These are phyloP conservation scores for Pocillopora grandis DNA, from an alignment of 92 coral and sea anemone species.

Conservation along the genomic window DNA sequence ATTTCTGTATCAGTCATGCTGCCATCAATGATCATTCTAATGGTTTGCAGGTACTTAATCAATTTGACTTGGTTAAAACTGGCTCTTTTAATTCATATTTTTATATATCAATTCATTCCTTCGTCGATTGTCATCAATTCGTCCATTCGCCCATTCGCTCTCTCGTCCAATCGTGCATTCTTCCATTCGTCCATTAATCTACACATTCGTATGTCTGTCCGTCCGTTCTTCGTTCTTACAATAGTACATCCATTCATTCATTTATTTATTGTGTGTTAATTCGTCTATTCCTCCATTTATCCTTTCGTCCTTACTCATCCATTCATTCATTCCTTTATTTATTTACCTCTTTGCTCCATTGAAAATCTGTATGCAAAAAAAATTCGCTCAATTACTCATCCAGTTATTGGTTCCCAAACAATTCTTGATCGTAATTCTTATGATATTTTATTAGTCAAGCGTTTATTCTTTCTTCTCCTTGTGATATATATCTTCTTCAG, in stretches of 20 bases:
- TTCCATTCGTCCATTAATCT: not conserved
- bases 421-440: too few species aligned
- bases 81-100: not conserved
- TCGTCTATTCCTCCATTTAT: too few species aligned
- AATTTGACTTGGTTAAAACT: not conserved
- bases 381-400: too few species aligned
- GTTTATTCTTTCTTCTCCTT: not conserved
- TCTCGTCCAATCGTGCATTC: not conserved
- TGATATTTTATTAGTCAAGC: too few species aligned
- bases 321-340: not conserved
- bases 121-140: not conserved
- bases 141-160: not conserved
- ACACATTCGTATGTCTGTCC: too few species aligned
- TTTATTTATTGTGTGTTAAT: too few species aligned
- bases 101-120: not conserved
- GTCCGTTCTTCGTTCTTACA: too few species aligned
- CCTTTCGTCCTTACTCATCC: not conserved
- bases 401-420: too few species aligned
- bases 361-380: not conserved
- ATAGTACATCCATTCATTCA: too few species aligned
- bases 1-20: constrained; percentile 45
- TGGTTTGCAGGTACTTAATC: constrained; percentile 37
- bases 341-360: not conserved
- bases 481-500: not conserved
- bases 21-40: constrained; percentile 52